Base-by-base conservation (phyloP, 2,888 invertebrate genomes). In the Leptarthrus brevirostris region DNA sequence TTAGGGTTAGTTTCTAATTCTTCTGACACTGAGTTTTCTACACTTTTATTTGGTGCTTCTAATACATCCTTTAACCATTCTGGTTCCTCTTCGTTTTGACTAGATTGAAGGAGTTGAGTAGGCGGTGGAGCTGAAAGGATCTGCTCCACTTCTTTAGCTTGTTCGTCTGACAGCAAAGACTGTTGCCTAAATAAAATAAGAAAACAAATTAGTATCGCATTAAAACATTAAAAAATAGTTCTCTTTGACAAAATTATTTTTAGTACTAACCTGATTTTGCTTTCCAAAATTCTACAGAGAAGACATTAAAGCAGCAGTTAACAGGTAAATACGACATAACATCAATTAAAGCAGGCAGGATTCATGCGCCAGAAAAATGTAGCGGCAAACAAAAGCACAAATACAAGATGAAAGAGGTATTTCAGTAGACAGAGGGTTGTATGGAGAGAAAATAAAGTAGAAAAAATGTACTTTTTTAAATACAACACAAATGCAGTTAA, bases 121-220 rank as follows among this genome's bases (percentile, higher is more conserved):
- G 79, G 79, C 52, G 79, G 77, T 56, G 77, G 87, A 78, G 91
- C 90, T 78, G 92, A 91, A 80, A 95, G 83, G 83, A 95, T 89
- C 82, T 92, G 90, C 79, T 92, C 92, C 78, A 95, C 93, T 87
- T 95, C 94, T 85, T 93, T 93, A 79, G 95, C 95, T 86, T 95
- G 94, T 86, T 95, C 95, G 84, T 95, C 95, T 75, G 94, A 93
- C 81, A 94, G 88, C 81, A 94, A 86, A 82, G 91, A 90, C 86
- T 93, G 93, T 89, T 92, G 91, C 85, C 93, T 93, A 86, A 69
- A 56, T 34, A 74, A 61, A 53, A 72, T 16, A 22, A 53, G 20
- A 61, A n/a, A n/a, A n/a, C n/a, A n/a, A 49, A 24, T 12, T n/a
- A n/a, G n/a, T n/a, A n/a, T n/a, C n/a, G n/a, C n/a, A n/a, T n/a